Base-by-base conservation (phyloP, 1,140 invertebrate genomes). In the Hirudo medicinalis region DNA sequence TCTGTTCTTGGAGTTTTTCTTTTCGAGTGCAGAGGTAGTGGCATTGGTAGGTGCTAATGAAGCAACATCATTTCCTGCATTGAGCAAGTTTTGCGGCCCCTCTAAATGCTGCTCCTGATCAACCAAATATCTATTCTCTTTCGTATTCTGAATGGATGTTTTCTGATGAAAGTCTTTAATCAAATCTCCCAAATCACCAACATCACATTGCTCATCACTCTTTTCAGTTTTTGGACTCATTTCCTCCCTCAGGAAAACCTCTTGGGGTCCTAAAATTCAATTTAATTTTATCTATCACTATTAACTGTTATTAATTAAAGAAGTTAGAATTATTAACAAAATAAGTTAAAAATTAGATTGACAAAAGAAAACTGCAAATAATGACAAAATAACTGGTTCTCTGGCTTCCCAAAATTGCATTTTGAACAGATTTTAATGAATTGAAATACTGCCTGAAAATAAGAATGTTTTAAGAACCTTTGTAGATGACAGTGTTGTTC, bases 401-500 rank as follows among this genome's bases (percentile, higher is more conserved):
- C 27, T 27, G 4, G 4, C 55, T 6, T 60, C 55, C 55, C n/a
- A n/a, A n/a, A n/a, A 60, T 27, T 27, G 8, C 22, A 63, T 25
- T n/a, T 5, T n/a, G 54, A 63, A 63, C 17, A n/a, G 29, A n/a
- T 8, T 22, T 25, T 63, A 63, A 63, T 25, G 29, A 63, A 63
- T 63, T 8, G 9, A 1, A 22, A 63, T 11, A 63, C 3, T 63
- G 22, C 22, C 20, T 57, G 54, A 22, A 22, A 22, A 63, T 63
- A 32, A 63, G 2, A 32, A 63, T 32, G 57, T 63, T 57, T 57
- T 57, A 57, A n/a, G 55, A 63, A 43, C 54, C 53, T 20, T 29
- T n/a, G n/a, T 40, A 40, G 17, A 54, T 69, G 67, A 63, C 25
- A 11, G 68, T 72, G 67, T 57, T 69, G 25, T 70, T 70, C 2